Conservation (phyloP, 2,113 vertebrate species). For the Acanthochromis polyacanthus region DNA sequence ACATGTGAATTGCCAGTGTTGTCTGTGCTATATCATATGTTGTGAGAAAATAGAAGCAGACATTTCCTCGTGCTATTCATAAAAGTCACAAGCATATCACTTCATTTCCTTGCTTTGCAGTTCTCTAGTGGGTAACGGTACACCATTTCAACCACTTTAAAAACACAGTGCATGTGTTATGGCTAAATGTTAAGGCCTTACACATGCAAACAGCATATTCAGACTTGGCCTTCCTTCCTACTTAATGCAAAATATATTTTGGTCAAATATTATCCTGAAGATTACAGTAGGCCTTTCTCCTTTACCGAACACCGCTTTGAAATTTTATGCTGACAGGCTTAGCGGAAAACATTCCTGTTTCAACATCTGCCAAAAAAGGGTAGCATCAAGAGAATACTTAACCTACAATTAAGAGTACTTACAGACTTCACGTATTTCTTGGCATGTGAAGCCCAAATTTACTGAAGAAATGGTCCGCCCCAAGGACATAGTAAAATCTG, state of each 20-base stretch:
- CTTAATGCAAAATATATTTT: constrained; percentile 26
- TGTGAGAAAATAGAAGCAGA: not conserved
- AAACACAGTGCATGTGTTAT: constrained; percentile 15
- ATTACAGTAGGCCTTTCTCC: constrained; percentile 6
- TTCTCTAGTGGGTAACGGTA: constrained; percentile 8
- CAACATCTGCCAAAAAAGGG: constrained; percentile 59
- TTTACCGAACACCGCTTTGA: constrained; percentile 35
- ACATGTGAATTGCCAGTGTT: too few species aligned
- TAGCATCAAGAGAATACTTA: constrained; percentile 53
- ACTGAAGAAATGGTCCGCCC: constrained; percentile 46
- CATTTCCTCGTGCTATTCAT: constrained; percentile 2
- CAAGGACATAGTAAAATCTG: constrained; percentile 47
- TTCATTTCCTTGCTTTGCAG: constrained; percentile 1
- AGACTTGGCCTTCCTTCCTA: not conserved
- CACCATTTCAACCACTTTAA: constrained; percentile 2
- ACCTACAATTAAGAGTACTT: constrained; percentile 70
- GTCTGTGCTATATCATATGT: not conserved
- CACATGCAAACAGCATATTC: constrained; percentile 13
- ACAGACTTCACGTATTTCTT: constrained; percentile 59
- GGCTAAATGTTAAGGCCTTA: constrained; percentile 24
- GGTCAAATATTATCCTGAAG: constrained; percentile 7
- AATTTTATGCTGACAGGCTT: constrained; percentile 32
- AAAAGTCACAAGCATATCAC: constrained; percentile 5
- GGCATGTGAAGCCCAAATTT: constrained; percentile 57
- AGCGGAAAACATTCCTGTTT: constrained; percentile 32